A percentile compares a stretch with the other conserved stretches of the same genome.
phyloP scores from a whole-genome alignment of 53 echinoderm and acorn worm genomes.

The Stichopus horrens region DNA sequence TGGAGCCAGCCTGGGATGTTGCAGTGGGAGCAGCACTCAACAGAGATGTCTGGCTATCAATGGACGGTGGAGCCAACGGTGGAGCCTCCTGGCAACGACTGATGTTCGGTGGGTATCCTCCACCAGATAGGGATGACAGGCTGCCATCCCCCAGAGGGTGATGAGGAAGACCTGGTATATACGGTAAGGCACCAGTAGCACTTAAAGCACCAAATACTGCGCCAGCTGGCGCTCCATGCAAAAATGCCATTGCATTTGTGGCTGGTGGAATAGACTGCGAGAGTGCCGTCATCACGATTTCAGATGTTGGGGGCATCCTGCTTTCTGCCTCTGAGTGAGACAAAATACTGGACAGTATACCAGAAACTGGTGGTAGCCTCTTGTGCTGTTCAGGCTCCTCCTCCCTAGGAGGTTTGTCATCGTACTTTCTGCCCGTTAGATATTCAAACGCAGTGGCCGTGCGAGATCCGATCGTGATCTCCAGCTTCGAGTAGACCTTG shows the following conservation, averaged over 20 bases:
- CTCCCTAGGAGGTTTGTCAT: neutral
- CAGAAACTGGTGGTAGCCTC: constrained; percentile 29
- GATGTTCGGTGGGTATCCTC: constrained; percentile 15
- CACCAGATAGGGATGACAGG: constrained; percentile 1
- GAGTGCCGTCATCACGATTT: constrained; percentile 37
- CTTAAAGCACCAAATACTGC: constrained; percentile 21
- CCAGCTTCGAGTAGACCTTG: neutral
- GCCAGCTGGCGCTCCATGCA: constrained; percentile 7
- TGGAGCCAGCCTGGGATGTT: constrained; percentile 14
- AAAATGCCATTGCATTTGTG: constrained; percentile 28
- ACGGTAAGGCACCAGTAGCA: constrained; percentile 29
- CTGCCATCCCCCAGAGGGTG: constrained; percentile 19
- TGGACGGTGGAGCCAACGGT: neutral
- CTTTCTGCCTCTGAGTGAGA: neutral
- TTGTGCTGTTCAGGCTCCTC: constrained; percentile 4
- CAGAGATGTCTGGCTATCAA: constrained; percentile 18
- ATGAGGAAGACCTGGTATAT: constrained; percentile 25
- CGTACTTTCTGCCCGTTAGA: constrained; percentile 28
- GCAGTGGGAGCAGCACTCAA: constrained; percentile 9
- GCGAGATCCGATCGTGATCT: neutral
- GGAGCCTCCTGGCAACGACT: constrained; percentile 2
- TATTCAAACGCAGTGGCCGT: constrained; percentile 24
- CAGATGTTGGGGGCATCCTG: constrained; percentile 30
- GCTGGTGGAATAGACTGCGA: constrained; percentile 18
- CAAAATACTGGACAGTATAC: constrained; percentile 14